Percentiles rank a stretch among this genome's conserved stretches.
Conservation (phyloP, 2,888 invertebrate species). For the Callyntrura sp. region DNA sequence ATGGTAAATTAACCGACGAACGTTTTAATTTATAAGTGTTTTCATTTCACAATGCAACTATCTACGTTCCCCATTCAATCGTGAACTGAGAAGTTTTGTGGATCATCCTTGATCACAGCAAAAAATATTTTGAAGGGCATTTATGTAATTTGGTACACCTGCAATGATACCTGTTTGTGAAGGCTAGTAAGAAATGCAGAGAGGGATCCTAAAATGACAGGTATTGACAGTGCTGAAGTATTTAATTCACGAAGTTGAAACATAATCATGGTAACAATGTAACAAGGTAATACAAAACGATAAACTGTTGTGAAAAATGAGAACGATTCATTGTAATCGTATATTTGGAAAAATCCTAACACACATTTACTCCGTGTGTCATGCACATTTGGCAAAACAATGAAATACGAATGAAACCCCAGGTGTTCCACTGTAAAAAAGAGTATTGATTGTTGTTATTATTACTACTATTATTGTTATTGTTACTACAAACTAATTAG, state of each 20-base stretch:
- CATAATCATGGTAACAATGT: conserved; percentile 75
- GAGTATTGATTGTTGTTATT: conserved; percentile 42
- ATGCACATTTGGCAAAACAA: conserved; percentile 19
- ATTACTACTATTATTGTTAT: conserved; percentile 6
- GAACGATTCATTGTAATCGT: conserved; percentile 44
- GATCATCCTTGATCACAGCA: background rate
- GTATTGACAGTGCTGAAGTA: background rate
- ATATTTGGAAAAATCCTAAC: conserved; percentile 43
- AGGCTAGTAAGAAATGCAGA: background rate
- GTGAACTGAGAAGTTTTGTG: background rate
- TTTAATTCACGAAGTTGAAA: conserved; percentile 50
- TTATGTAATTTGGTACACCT: too few species aligned
- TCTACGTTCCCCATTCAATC: too few species aligned
- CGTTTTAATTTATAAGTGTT: too few species aligned
- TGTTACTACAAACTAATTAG: background rate
- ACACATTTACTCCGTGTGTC: background rate
- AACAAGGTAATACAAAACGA: conserved; percentile 72
- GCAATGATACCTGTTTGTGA: background rate
- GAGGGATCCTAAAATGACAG: background rate
- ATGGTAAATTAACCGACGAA: too few species aligned
- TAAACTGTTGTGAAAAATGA: conserved; percentile 34
- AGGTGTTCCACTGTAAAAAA: conserved; percentile 68
- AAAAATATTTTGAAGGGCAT: background rate
- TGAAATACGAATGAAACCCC: conserved; percentile 61
- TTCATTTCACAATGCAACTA: too few species aligned